Evolutionary conservation across 2,888 invertebrate species (phyloP), one percentile per base, ranked within the genome.

Genomic region (Malthinus seriepunctatus): DNA sequence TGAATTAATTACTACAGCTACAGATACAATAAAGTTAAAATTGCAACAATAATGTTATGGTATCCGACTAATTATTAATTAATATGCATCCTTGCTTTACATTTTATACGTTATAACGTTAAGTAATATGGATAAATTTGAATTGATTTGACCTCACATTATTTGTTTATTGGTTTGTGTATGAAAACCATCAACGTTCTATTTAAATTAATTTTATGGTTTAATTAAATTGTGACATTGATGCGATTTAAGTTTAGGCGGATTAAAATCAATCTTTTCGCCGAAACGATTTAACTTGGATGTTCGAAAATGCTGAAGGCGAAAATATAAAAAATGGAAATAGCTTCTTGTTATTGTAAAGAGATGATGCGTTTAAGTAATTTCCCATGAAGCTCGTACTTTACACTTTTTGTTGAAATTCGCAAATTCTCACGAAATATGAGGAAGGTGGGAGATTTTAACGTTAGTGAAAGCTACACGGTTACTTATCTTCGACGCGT

Each of bases 361-460:
- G 23, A 23, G 23, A 23, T 23, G 23, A 23, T 5, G 23, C 23
- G 23, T 23, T 23, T 2, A 23, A 23, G 5, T 23, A 23, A 23
- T 23, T 23, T 23, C 23, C 23, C 23, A 5, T 2, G 23, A 23
- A 23, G 23, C 23, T 23, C 2, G 23, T 23, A 23, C 23, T 23
- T n/a, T n/a, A 5, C 23, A 23, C 2, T 23, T 23, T 23, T 23
- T 3, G 23, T 23, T 3, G 5, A 23, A 23, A 23, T 23, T 23
- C 23, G 23, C 23, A 23, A 23, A 23, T 23, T 23, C 23, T 23
- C 23, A 3, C 23, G 23, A 23, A 23, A 23, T 23, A 23, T 23
- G 23, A 23, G 39, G 51, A 60, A 61, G 63, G 66, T 67, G 67
- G 70, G 70, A 70, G 69, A 70, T 56, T 69, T 69, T 60, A 67